Evolutionary conservation across 1,140 invertebrate genomes (phyloP).

Genomic region (Zaprionus inermis): DNA sequence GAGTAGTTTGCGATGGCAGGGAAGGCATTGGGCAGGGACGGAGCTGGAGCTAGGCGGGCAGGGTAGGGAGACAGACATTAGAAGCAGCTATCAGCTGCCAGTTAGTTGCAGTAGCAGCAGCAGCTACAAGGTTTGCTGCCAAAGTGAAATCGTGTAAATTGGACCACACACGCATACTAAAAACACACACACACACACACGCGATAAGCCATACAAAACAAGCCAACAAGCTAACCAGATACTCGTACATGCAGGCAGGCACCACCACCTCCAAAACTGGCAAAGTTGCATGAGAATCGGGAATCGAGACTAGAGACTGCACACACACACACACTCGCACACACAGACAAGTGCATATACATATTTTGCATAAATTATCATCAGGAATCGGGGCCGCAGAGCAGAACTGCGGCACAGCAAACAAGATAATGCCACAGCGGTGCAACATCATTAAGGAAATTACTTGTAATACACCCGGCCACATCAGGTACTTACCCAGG

Average conservation of each 20-base stretch:
- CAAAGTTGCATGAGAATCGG: conserved; percentile 44
- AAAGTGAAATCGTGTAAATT: conserved; percentile 81
- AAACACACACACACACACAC: conserved; percentile 29
- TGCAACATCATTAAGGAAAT: conserved; percentile 81
- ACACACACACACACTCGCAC: conserved; percentile 15
- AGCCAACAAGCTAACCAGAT: conserved; percentile 40
- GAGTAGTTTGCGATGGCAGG: conserved; percentile 12
- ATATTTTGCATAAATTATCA: conserved; percentile 82
- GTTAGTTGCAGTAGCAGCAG: conserved; percentile 25
- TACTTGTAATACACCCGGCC: conserved; percentile 69
- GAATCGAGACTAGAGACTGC: conserved; percentile 38
- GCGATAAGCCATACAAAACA: conserved; percentile 33
- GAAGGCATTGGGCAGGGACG: not conserved
- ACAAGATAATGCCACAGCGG: conserved; percentile 79
- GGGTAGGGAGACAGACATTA: conserved; percentile 14
- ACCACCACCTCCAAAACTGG: conserved; percentile 46
- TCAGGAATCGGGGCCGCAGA: conserved; percentile 30
- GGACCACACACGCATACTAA: conserved; percentile 70
- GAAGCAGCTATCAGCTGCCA: conserved; percentile 33
- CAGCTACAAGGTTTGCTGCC: conserved; percentile 37
- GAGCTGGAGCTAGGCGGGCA: too few relatives aligned
- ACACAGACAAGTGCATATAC: conserved; percentile 35
- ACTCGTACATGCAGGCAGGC: not conserved
- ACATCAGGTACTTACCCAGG: conserved; percentile 62
- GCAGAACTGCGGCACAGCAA: conserved; percentile 46